Conservation (phyloP, 2,888 invertebrate species). For the Andrena dorsata region DNA sequence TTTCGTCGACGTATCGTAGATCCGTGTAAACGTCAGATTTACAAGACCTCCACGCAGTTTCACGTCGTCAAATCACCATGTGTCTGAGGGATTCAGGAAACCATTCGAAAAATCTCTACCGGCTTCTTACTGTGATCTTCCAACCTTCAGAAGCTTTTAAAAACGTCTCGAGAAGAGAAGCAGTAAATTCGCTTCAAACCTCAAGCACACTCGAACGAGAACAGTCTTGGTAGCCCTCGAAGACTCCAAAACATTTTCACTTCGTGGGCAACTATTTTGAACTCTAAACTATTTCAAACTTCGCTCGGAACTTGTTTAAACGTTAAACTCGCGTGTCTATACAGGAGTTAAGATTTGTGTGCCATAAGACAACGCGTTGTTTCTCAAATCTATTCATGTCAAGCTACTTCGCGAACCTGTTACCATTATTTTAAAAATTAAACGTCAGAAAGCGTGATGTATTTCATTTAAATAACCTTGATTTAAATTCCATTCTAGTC, state of each 20-base stretch:
- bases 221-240: not conserved
- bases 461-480: no score
- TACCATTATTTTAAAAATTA: not conserved
- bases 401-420: not conserved
- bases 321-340: constrained; percentile 6
- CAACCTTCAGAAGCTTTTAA: not conserved
- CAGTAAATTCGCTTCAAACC: constrained; percentile 7
- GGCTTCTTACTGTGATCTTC: not conserved
- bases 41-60: not conserved
- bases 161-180: not conserved
- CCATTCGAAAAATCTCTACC: not conserved
- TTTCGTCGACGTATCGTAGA: not conserved
- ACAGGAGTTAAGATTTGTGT: not conserved
- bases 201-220: constrained; percentile 1
- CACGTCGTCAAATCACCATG: not conserved
- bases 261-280: constrained; percentile 9
- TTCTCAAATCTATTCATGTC: no score
- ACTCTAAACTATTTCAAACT: constrained; percentile 2
- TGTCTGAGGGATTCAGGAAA: not conserved
- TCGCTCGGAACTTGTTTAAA: constrained; percentile 4
- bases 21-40: not conserved
- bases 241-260: constrained; percentile 1
- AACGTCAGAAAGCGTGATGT: not conserved
- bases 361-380: no score
- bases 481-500: not conserved